Conservation (phyloP, 2,888 invertebrate species). For the Hydraecia micacea region DNA sequence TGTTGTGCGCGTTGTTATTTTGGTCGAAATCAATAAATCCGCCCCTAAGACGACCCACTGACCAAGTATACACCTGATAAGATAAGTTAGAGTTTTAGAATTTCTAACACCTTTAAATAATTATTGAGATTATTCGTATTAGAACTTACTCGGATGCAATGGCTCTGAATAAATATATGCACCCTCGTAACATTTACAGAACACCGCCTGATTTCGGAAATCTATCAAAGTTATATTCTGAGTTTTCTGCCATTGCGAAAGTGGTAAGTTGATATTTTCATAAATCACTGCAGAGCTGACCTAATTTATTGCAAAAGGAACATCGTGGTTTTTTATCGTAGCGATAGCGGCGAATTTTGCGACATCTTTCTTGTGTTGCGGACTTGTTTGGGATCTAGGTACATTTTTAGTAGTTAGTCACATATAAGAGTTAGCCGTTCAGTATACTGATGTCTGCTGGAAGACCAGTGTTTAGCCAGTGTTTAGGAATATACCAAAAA, state of each 20-base stretch:
- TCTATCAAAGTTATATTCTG: conserved; percentile 93
- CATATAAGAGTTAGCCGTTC: background rate
- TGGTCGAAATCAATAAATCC: too few species aligned
- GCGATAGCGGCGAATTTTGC: background rate
- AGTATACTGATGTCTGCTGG: background rate
- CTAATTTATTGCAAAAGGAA: background rate
- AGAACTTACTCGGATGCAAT: conserved; percentile 73
- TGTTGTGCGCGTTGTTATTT: too few species aligned
- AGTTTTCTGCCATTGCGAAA: conserved; percentile 93
- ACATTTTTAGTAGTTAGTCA: background rate
- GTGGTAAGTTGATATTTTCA: conserved; percentile 86
- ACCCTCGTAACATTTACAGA: conserved; percentile 97
- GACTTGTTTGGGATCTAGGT: background rate
- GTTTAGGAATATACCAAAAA: too few species aligned
- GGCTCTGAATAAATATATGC: conserved; percentile 95
- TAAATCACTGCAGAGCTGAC: background rate
- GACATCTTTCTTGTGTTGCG: background rate
- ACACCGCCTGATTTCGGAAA: conserved; percentile 95
- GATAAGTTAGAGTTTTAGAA: too few species aligned
- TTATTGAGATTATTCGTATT: background rate
- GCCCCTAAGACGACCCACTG: too few species aligned
- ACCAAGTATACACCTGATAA: too few species aligned
- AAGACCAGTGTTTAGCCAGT: too few species aligned
- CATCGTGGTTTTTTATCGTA: background rate
- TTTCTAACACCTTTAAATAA: too few species aligned